Conservation (phyloP, 1,140 invertebrate genomes). For the Euglossa dilemma region DNA sequence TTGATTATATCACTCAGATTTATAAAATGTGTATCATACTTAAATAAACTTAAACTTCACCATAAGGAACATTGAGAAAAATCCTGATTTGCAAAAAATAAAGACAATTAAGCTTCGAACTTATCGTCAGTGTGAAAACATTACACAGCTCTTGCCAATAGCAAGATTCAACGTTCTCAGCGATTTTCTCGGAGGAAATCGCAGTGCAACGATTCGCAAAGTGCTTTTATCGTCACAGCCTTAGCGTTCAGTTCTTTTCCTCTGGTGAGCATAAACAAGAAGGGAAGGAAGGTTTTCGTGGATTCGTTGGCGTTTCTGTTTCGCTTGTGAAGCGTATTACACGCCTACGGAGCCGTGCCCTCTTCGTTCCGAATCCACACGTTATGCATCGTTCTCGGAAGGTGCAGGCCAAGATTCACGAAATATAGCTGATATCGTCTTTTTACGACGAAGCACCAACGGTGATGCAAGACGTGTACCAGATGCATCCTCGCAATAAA, state of each 20-base stretch:
- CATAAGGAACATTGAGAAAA: no score
- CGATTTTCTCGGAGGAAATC: slow-evolving; percentile 4
- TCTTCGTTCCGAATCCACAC: slow-evolving; percentile 2
- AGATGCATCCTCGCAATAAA: slow-evolving; percentile 73
- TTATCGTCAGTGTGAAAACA: not conserved
- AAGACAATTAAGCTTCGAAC: not conserved
- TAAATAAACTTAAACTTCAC: no score
- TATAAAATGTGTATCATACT: no score
- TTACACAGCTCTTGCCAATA: not conserved
- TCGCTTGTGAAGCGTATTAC: not conserved
- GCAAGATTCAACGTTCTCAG: not conserved
- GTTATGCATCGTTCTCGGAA: slow-evolving; percentile 35
- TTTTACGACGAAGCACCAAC: slow-evolving; percentile 53
- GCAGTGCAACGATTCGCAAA: slow-evolving; percentile 3
- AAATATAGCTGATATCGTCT: slow-evolving; percentile 55
- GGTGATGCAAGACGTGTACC: not conserved
- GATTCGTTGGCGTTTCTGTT: not conserved
- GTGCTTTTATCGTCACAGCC: slow-evolving; percentile 10
- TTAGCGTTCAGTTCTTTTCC: not conserved
- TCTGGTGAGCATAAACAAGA: not conserved
- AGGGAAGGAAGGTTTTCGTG: not conserved
- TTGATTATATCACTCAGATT: no score
- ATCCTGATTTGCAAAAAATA: no score
- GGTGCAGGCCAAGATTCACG: slow-evolving; percentile 23
- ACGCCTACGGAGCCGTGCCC: not conserved